phyloP scores from a whole-genome alignment of 2,888 invertebrate genomes.

The Brenthis daphne region DNA sequence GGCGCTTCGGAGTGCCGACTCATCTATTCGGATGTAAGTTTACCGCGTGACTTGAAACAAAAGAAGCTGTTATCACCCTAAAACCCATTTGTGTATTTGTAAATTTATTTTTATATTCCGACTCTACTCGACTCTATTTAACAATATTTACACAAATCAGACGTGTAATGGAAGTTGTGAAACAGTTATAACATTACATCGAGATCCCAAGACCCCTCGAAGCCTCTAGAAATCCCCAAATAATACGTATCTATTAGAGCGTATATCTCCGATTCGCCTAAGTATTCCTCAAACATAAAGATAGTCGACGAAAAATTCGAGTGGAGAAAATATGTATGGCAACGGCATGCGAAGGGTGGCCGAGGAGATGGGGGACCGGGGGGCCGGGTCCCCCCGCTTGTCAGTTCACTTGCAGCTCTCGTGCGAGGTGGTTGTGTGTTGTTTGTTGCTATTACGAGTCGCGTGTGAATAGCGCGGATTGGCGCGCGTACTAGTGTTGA shows the following conservation, averaged over 20 bases:
- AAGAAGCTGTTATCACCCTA: conserved; percentile 29
- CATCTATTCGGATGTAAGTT: conserved; percentile 37
- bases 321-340: conserved; percentile 80
- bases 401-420: conserved; percentile 66
- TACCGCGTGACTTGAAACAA: conserved; percentile 37
- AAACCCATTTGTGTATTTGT: not conserved
- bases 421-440: conserved; percentile 53
- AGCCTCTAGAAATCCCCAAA: conserved; percentile 67
- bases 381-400: conserved; percentile 54
- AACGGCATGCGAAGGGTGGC: conserved; percentile 67
- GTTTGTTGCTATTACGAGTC: conserved; percentile 49
- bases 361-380: conserved; percentile 52
- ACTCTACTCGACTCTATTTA: conserved; percentile 11
- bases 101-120: conserved; percentile 14
- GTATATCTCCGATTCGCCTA: conserved; percentile 78
- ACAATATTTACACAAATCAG: conserved; percentile 29
- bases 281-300: conserved; percentile 81
- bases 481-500: conserved; percentile 61
- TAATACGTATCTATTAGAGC: conserved; percentile 80
- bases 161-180: conserved; percentile 28
- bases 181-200: conserved; percentile 37
- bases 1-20: conserved; percentile 33
- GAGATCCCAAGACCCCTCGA: conserved; percentile 28
- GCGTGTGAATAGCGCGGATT: conserved; percentile 67
- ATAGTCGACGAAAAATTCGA: conserved; percentile 81